These are phyloP conservation scores for Anguilla megastoma DNA, from an alignment of 2,797 vertebrate species.

Conservation along the genomic window DNA sequence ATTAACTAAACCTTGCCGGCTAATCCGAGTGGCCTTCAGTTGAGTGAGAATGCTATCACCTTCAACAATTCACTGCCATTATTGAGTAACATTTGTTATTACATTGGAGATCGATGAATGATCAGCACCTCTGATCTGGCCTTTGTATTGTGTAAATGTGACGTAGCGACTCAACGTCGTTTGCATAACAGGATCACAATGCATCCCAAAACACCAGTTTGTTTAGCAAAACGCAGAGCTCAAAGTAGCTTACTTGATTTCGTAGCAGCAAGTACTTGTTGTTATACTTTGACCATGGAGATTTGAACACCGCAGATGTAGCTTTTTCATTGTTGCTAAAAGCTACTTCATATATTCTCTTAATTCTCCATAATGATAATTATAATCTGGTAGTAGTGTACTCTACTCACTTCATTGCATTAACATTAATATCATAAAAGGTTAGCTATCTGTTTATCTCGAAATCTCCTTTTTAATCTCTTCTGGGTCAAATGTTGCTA, in stretches of 20 bases:
- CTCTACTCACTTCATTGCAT: background rate
- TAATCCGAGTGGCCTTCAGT: background rate
- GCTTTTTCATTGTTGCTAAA: background rate
- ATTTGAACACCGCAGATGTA: background rate
- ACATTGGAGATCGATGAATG: background rate
- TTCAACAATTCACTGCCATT: background rate
- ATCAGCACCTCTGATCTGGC: background rate
- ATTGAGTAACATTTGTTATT: background rate
- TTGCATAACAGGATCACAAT: background rate
- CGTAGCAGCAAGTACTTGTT: background rate
- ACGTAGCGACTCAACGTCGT: background rate
- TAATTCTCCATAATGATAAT: background rate
- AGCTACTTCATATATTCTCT: background rate
- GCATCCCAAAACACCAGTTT: background rate
- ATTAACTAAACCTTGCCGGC: background rate
- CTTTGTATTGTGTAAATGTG: background rate
- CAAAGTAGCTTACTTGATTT: background rate
- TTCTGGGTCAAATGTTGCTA: background rate
- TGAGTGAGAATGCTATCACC: background rate
- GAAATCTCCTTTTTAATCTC: background rate
- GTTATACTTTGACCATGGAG: background rate
- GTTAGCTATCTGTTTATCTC: background rate
- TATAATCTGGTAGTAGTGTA: background rate
- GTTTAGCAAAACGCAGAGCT: background rate
- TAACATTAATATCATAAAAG: background rate